Base-by-base conservation (phyloP, 2,888 invertebrate genomes). In the Drosophila formosana region DNA sequence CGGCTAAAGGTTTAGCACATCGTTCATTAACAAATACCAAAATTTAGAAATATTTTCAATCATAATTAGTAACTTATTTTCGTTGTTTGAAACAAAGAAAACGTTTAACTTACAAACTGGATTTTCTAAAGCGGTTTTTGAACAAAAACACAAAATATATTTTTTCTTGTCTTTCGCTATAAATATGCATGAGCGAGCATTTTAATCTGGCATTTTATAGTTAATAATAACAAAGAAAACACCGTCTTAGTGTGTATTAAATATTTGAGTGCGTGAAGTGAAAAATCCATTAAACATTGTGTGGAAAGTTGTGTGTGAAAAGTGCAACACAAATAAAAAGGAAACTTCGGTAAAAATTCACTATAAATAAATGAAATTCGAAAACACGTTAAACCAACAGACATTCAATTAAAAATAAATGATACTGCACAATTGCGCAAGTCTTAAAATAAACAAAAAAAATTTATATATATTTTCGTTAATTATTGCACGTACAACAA, bases 111-210 rank as follows among this genome's bases (percentile, higher is more conserved):
- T 45, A 46, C 56, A 77, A 82, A 82, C 82, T 86, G 75, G 82
- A 86, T 83, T 83, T 81, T 70, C 66, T 69, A 61, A 74, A 82
- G 64, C 80, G 73, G 67, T 64, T 75, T 72, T 57, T 28, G n/a
- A 23, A 51, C 55, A 51, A 45, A 58, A 30, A 62, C 25, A 55
- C 37, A 58, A 47, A 60, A 73, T 67, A 62, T 61, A 26, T 49
- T 50, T 72, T 55, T 66, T 58, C 51, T 13, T 41, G 52, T 28
- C 56, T 58, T 28, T 52, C 28, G 49, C 69, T 76, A 76, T 83
- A 81, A 83, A 83, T 83, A 87, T 87, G 68, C 79, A 83, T 83
- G 84, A 84, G 75, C 71, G 46, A 56, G 52, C 77, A 72, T 69
- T 77, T 80, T 63, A 72, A 72, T 57, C 63, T 57, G 49, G 43